A percentile compares a stretch with the other conserved stretches of the same genome.
Evolutionary conservation across 2,888 invertebrate genomes (phyloP).

Genomic region (Laothoe populi): DNA sequence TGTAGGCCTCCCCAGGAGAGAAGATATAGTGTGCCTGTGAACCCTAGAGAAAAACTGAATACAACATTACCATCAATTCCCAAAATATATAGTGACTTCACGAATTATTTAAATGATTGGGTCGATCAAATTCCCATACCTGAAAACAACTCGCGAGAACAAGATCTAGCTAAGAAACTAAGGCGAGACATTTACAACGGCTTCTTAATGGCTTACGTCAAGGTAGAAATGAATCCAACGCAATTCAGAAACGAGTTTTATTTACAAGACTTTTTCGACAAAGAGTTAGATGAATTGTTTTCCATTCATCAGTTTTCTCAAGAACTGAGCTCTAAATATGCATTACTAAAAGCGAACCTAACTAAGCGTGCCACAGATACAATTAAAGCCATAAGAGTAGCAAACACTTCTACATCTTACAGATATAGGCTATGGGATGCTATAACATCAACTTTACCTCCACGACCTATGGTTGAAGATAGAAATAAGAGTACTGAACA

Average conservation of each 20-base stretch:
- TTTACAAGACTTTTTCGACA: conserved; percentile 62
- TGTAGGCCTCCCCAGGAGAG: neutral
- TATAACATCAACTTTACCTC: neutral
- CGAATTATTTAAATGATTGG: conserved; percentile 57
- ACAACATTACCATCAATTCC: conserved; percentile 40
- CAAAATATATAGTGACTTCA: conserved; percentile 51
- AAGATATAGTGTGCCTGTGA: neutral
- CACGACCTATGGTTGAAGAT: conserved; percentile 27
- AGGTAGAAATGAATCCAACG: conserved; percentile 56
- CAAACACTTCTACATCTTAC: conserved; percentile 46
- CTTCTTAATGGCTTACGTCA: conserved; percentile 59
- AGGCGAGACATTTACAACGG: conserved; percentile 59
- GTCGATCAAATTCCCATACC: conserved; percentile 55
- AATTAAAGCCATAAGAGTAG: conserved; percentile 45
- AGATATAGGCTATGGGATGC: conserved; percentile 33
- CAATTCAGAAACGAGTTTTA: conserved; percentile 53
- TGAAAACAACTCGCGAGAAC: conserved; percentile 40
- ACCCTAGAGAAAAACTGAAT: neutral
- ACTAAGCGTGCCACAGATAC: conserved; percentile 54
- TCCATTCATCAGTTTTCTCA: conserved; percentile 54
- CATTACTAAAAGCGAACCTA: conserved; percentile 54
- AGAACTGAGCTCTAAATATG: no score
- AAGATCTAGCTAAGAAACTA: conserved; percentile 45
- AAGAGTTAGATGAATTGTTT: conserved; percentile 64
- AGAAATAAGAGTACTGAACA: conserved; percentile 35